Percentiles rank a stretch among this genome's conserved stretches.
Evolutionary conservation across 2,888 invertebrate genomes (phyloP).

Genomic region (Meiosimyza platycephala): DNA sequence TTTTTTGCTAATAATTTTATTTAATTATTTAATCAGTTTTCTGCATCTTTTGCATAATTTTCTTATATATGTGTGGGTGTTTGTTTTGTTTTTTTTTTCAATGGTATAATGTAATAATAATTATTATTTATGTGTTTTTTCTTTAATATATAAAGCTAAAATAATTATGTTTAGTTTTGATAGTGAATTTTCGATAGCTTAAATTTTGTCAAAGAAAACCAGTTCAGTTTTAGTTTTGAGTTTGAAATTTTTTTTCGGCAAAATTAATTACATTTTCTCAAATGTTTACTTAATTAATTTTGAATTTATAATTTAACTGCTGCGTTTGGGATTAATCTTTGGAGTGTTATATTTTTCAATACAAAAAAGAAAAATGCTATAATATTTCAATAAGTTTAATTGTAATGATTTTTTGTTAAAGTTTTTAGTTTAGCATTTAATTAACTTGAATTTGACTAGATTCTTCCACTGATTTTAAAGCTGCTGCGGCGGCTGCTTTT

Average conservation of each 20-base stretch:
- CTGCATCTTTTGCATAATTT: slow-evolving; percentile 38
- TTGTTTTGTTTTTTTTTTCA: slow-evolving; percentile 32
- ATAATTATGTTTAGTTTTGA: slow-evolving; percentile 44
- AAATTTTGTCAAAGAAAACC: slow-evolving; percentile 35
- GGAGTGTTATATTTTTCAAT: slow-evolving; percentile 40
- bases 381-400: slow-evolving; percentile 36
- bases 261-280: slow-evolving; percentile 1
- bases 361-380: slow-evolving; percentile 50
- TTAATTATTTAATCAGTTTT: slow-evolving; percentile 41
- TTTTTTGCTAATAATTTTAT: slow-evolving; percentile 43
- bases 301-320: too few species aligned
- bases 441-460: slow-evolving; percentile 67
- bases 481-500: slow-evolving; percentile 28
- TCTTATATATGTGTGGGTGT: slow-evolving; percentile 19
- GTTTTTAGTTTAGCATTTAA: slow-evolving; percentile 44
- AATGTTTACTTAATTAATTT: not conserved
- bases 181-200: slow-evolving; percentile 10
- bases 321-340: slow-evolving; percentile 26
- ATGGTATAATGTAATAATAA: slow-evolving; percentile 39
- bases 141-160: slow-evolving; percentile 58
- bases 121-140: slow-evolving; percentile 50
- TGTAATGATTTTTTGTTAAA: not conserved
- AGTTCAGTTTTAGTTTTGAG: slow-evolving; percentile 22
- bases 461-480: slow-evolving; percentile 43
- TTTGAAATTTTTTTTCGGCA: not conserved